A percentile compares a stretch with the other conserved stretches of the same genome.
phyloP scores from a whole-genome alignment of 2,888 invertebrate genomes.

The Dasypogon diadema region DNA sequence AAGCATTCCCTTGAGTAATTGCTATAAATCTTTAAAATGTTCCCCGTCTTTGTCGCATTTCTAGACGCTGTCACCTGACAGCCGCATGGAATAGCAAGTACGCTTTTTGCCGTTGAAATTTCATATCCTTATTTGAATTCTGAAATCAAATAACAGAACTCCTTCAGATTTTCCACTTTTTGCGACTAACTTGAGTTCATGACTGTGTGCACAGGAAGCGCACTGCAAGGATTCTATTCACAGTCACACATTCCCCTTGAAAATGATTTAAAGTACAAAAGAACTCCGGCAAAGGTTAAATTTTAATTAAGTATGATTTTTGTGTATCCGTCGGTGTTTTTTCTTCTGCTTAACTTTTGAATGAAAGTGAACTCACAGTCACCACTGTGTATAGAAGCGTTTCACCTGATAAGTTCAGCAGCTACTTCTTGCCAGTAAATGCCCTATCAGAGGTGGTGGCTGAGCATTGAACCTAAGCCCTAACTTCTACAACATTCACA shows the following conservation, averaged over 20 bases:
- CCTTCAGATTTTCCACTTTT: neutral
- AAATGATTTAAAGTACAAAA: slow-evolving; percentile 7
- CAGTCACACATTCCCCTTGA: neutral
- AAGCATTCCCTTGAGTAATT: neutral
- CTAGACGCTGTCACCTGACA: neutral
- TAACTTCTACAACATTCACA: neutral
- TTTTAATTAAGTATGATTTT: neutral
- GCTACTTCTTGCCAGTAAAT: neutral
- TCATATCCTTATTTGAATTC: slow-evolving; percentile 5
- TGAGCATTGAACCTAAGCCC: neutral
- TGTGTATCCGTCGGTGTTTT: no score
- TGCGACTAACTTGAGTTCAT: neutral
- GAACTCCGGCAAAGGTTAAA: neutral
- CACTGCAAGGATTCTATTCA: neutral
- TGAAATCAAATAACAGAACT: slow-evolving; percentile 10
- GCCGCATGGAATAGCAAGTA: neutral
- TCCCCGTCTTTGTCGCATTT: neutral
- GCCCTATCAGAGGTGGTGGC: neutral
- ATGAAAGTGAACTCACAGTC: no score
- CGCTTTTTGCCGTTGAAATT: neutral
- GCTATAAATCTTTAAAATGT: neutral
- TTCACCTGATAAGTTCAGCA: no score
- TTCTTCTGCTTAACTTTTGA: neutral
- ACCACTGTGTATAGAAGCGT: no score
- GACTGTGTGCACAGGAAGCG: neutral